phyloP scores from a whole-genome alignment of 2,797 vertebrate species.

The Dendrocincla tyrannina region DNA sequence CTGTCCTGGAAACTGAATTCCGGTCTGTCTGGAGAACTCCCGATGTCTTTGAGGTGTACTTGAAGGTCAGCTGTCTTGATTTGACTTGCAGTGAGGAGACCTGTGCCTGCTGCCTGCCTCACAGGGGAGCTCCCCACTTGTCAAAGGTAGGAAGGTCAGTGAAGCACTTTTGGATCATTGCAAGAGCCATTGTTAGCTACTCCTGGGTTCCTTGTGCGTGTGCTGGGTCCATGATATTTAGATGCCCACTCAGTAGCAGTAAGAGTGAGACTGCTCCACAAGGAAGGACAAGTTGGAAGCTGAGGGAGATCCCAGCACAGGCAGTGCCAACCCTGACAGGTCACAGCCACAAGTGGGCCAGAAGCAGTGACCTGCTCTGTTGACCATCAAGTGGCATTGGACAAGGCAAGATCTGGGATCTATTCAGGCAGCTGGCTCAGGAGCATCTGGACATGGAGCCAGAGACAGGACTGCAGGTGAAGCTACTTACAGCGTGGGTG shows the following conservation, averaged over 20 bases:
- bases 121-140: background rate
- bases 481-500: background rate
- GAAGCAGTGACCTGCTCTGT: background rate
- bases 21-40: background rate
- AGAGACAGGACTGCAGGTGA: background rate
- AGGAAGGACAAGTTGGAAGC: background rate
- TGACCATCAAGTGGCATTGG: background rate
- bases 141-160: background rate
- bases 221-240: background rate
- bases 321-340: fast-evolving
- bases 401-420: background rate
- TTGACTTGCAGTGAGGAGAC: background rate
- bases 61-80: background rate
- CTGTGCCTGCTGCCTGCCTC: background rate
- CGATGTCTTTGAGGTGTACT: background rate
- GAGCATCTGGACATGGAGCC: background rate
- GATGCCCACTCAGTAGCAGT: background rate
- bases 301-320: background rate
- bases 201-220: background rate
- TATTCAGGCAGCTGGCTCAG: background rate
- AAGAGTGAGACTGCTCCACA: background rate
- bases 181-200: background rate
- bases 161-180: background rate
- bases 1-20: background rate
- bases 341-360: background rate